Conservation (phyloP, 2,888 invertebrate genomes). For the Caenorhabditis afra region DNA sequence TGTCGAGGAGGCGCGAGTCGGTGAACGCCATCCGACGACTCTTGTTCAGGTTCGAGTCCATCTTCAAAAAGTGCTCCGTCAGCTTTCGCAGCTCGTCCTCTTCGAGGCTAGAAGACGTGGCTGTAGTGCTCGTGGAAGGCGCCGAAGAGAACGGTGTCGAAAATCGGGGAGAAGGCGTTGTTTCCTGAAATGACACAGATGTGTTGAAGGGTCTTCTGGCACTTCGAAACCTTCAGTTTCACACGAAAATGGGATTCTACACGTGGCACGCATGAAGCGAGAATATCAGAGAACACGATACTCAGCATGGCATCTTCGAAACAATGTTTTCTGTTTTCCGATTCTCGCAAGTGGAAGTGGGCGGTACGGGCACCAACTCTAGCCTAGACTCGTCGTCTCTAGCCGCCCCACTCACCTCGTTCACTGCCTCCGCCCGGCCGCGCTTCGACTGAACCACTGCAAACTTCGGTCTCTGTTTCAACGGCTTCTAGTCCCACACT, state of each 20-base stretch:
- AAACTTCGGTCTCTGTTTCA: background rate
- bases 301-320: constrained; percentile 10
- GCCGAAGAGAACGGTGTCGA: constrained; percentile 4
- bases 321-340: background rate
- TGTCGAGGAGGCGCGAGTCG: constrained; percentile 38
- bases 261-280: background rate
- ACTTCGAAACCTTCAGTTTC: too few species aligned
- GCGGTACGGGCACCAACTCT: constrained; percentile 9
- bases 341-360: background rate
- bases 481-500: constrained; percentile 9
- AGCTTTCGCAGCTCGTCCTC: constrained; percentile 27
- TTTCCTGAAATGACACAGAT: background rate
- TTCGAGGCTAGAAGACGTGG: constrained; percentile 6
- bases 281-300: constrained; percentile 11
- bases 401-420: constrained; percentile 8
- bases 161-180: background rate
- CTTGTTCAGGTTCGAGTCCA: constrained; percentile 60
- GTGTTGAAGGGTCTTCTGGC: too few species aligned
- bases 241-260: background rate
- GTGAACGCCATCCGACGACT: constrained; percentile 52
- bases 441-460: constrained; percentile 48
- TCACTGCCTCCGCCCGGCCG: constrained; percentile 23
- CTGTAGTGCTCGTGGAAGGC: constrained; percentile 17
- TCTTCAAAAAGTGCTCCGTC: constrained; percentile 48
- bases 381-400: background rate